A percentile compares a stretch with the other conserved stretches of the same genome.
phyloP scores from a whole-genome alignment of 2,113 vertebrate genomes.

The Chaetorhynchus papuensis region DNA sequence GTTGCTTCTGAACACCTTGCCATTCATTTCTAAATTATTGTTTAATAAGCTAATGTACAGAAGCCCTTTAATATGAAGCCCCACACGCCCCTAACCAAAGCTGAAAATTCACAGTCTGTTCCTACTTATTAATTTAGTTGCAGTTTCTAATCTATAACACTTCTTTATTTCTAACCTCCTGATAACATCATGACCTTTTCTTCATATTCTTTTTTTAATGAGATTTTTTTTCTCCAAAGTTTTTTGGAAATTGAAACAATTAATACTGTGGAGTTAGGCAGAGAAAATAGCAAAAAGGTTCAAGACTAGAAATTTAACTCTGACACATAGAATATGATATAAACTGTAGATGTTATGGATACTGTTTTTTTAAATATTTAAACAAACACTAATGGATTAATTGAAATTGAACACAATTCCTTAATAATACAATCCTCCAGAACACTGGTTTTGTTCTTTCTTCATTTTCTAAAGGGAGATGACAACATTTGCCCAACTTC shows the following conservation, averaged over 20 bases:
- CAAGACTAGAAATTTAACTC: not conserved
- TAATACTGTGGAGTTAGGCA: not conserved
- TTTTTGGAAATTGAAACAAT: not conserved
- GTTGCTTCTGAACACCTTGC: not conserved
- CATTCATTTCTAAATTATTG: not conserved
- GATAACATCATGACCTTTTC: not conserved
- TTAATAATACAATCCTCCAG: not conserved
- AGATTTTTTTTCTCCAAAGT: accelerated
- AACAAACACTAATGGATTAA: not conserved
- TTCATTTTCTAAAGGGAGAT: not conserved
- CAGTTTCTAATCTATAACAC: not conserved
- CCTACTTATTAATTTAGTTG: not conserved
- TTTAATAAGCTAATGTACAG: not conserved
- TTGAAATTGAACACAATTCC: not conserved
- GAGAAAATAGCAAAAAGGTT: not conserved
- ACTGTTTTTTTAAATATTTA: not conserved
- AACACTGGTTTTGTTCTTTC: not conserved
- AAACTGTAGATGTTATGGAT: not conserved
- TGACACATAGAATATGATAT: not conserved
- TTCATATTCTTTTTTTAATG: not conserved
- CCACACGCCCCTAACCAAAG: not conserved
- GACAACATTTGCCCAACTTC: not conserved
- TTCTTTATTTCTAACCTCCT: not conserved
- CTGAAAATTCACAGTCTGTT: not conserved
- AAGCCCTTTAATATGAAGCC: not conserved